These are phyloP conservation scores for Aquatica leii DNA, from an alignment of 2,888 invertebrate species.

Conservation along the genomic window DNA sequence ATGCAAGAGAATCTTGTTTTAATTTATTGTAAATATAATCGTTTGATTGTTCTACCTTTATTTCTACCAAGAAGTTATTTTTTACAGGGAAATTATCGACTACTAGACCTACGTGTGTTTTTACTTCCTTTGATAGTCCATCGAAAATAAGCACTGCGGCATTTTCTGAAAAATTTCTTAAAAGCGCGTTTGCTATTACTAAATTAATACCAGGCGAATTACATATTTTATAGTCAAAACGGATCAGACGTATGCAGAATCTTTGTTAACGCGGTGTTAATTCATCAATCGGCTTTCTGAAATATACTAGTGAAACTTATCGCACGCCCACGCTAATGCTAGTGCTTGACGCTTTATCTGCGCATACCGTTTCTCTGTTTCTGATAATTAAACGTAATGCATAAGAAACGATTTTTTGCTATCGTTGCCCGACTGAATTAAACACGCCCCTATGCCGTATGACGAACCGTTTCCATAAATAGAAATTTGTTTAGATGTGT, in stretches of 20 bases:
- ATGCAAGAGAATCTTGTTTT: constrained; percentile 13
- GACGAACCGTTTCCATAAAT: not conserved
- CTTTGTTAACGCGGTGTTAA: no score
- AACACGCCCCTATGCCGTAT: no score
- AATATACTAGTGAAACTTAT: no score
- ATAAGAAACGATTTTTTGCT: not conserved
- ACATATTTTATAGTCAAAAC: not conserved
- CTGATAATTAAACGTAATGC: not conserved
- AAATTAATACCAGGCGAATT: not conserved
- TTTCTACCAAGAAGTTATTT: not conserved
- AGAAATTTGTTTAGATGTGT: no score
- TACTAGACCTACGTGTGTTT: not conserved
- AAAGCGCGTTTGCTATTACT: not conserved
- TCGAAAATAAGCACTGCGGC: not conserved
- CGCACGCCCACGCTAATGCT: not conserved
- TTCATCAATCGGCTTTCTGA: not conserved
- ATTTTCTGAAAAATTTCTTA: not conserved
- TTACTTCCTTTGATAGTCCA: no score
- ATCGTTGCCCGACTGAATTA: no score
- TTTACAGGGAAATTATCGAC: not conserved
- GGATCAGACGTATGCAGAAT: not conserved
- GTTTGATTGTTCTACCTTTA: not conserved
- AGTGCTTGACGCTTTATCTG: not conserved
- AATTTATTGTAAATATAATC: not conserved
- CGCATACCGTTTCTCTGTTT: no score